Percentiles rank a stretch among this genome's conserved stretches.
phyloP scores from a whole-genome alignment of 2,888 invertebrate species.

The Aelia acuminata region DNA sequence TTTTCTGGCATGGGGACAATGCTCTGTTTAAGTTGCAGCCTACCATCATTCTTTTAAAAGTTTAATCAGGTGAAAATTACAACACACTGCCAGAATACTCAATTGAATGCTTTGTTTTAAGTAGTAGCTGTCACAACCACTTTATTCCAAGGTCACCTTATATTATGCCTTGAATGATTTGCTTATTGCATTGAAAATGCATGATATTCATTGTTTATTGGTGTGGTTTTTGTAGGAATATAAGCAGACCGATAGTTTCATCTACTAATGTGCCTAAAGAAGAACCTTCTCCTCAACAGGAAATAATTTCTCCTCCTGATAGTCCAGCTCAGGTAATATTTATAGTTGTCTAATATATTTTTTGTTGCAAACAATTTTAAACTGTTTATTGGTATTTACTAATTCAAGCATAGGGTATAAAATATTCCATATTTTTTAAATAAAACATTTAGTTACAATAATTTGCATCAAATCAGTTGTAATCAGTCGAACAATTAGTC shows the following conservation, averaged over 20 bases:
- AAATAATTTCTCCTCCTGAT: constrained; percentile 60
- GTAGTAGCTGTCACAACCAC: constrained; percentile 51
- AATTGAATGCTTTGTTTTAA: constrained; percentile 36
- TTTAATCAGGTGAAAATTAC: constrained; percentile 35
- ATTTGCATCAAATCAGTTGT: too few species aligned
- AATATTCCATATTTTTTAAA: neutral
- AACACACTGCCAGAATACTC: constrained; percentile 27
- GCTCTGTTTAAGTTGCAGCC: neutral
- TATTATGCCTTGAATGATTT: constrained; percentile 48
- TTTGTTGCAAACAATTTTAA: neutral
- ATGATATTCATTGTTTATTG: constrained; percentile 29
- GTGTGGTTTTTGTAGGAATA: constrained; percentile 57
- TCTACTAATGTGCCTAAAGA: constrained; percentile 58
- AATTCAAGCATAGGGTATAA: neutral
- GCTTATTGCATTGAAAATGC: constrained; percentile 26
- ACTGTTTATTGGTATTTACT: neutral
- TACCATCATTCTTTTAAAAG: neutral
- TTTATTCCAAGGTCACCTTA: constrained; percentile 48
- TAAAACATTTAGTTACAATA: too few species aligned
- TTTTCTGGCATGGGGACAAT: neutral
- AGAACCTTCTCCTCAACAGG: constrained; percentile 54
- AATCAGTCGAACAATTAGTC: too few species aligned
- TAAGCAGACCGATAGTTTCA: constrained; percentile 60
- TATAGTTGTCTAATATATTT: neutral
- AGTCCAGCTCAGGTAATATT: constrained; percentile 60